Evolutionary conservation across 2,113 vertebrate genomes (phyloP), one percentile per base, ranked within the genome.

Genomic region (Lophius piscatorius): DNA sequence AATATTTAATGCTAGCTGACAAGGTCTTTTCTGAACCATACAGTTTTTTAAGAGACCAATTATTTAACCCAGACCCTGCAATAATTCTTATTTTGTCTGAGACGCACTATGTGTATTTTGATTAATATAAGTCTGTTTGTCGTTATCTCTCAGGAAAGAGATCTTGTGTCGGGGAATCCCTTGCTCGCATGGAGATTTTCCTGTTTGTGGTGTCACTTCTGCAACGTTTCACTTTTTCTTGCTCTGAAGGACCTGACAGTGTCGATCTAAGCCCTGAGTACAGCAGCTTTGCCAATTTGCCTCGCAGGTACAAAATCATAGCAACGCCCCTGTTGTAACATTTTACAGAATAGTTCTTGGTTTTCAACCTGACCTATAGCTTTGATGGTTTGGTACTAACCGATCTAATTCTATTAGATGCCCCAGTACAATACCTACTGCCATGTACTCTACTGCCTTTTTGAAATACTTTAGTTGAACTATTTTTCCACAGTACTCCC

Each of bases 141-240:
- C 24, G n/a, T 28, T 12, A 31, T 16, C 33, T 36, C 40, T 16
- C 72, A 91, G 89, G 90, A 41, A 90, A 86, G 18, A 72, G 89
- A 0, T 20, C 80, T 10, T 91, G 91, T 71, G 82, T 82, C 0
- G 91, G 88, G 4, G 88, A 91, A 70, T 78, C 82, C 21, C 63
- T 91, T 12, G 89, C 89, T 9, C 85, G 86, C 10, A 91, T 89
- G 87, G 89, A 92, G 80, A 60, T 91, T 3, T 91, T 91, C 71
- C 58, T 92, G 14, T 90, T 92, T 52, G 6, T 90, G 35, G 87
- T 87, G 2, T 66, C 82, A 9, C 58, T 91, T 42, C 65, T 91
- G 42, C 91, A 91, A 76, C 64, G 8, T 17, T 90, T 92, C 72
- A 82, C 78, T 58, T 80, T 92, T 21, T 76, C 63, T n/a, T 64